Evolutionary conservation across 92 coral and sea anemone genomes (phyloP), one percentile per base, ranked within the genome.

Genomic region (Umimayanthus kanabou): DNA sequence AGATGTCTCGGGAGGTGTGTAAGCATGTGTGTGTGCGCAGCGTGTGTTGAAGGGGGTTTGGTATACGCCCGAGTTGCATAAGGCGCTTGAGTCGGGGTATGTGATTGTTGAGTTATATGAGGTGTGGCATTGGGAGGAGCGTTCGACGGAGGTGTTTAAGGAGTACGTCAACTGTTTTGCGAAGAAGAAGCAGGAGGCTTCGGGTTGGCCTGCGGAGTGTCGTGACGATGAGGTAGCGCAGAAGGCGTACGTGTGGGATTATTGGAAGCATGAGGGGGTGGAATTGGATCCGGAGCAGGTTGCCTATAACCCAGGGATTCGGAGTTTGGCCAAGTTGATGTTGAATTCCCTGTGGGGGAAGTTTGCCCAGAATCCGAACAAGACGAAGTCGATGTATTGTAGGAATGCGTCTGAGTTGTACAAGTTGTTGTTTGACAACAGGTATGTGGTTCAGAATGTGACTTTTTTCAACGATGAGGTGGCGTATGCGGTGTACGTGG

Each of bases 31-130:
- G n/a, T 90, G 82, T 30, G 69, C 73, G 18, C 80, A 82, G 37
- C 90, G 95, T 37, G 84, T 79, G 9, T 43, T 92, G 4, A 76
- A 28, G 2, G 92, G 94, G 11, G 87, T 81, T n/a, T 92, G 94
- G 94, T 84, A 55, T 2, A 80, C 85, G 0, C 47, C 87, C 2
- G 94, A 92, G 50, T 23, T 92, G 47, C 11, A 57, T 25, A 87
- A 90, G 39, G 93, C 93, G 3, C 23, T 86, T 8, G 80, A 85
- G 55, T 42, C 65, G 87, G 91, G 16, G 6, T 92, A 92, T 47
- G 87, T 79, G 2, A 29, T 92, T 8, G 42, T 90, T 2, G 37
- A 33, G 37, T 0, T 2, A 2, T 33, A 33, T 2, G 37, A 33
- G 37, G 37, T 33, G 37, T 93, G 92, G 91, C 90, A 88, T 61